Base-by-base conservation (phyloP, 1,140 invertebrate species). In the Penaeus vannamei region DNA sequence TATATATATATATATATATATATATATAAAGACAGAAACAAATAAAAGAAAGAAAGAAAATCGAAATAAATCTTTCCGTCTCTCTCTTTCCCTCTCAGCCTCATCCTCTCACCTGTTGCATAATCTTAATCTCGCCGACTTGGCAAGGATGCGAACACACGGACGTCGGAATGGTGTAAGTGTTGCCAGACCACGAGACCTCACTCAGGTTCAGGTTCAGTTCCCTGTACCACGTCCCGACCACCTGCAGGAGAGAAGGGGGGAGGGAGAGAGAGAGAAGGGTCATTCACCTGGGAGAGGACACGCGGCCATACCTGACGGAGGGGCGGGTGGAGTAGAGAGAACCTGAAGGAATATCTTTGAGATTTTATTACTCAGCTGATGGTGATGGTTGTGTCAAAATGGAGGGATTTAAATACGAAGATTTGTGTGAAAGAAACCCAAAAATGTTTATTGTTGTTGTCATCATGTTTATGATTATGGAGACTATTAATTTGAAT, bases 91-190 rank as follows among this genome's bases (percentile, higher is more conserved):
- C 14, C 53, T 53, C 53, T 53, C 53, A 10, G 8, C 10, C 12
- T 53, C 53, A n/a, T n/a, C n/a, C n/a, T 0, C 77, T 86, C 22
- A 90, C 90, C 90, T 90, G 86, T 23, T 88, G 95, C 92, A 96
- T 92, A 14, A 94, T 96, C 93, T 96, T 96, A 86, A 96, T 95
- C 94, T 96, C 95, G 82, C 95, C 95, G 89, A 94, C 94, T 90
- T 94, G 94, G 92, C 96, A 96, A 60, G 96, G 95, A 62, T 95
- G 91, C 22, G 95, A 95, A 91, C 95, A 96, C 2, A 96, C 95
- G 2, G 95, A 96, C 64, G 94, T 94, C 29, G 95, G 95, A 72
- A 94, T 93, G 89, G 69, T 91, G 87, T 72, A 92, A 86, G 85
- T 91, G 66, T 92, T 95, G 77, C 94, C 93, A 61, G 94, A 62